A percentile compares a stretch with the other conserved stretches of the same genome.
phyloP scores from a whole-genome alignment of 1,140 invertebrate species.

The Pachypeltis micranthus region DNA sequence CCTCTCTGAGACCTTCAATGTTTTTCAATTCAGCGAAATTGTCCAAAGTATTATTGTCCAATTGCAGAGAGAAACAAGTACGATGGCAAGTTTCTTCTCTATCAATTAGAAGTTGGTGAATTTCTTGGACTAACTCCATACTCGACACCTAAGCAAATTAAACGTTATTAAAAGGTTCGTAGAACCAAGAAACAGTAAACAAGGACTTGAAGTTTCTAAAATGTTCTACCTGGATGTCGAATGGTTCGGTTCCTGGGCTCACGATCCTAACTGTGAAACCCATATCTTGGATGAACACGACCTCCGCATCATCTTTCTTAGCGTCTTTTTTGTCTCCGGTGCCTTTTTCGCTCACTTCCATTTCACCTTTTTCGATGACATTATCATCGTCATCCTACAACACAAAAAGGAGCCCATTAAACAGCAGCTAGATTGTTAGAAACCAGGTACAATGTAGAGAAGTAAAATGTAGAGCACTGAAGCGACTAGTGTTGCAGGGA shows the following conservation, averaged over 20 bases:
- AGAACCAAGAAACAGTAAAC: background rate
- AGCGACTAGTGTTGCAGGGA: no score
- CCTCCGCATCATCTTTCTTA: slow-evolving; percentile 56
- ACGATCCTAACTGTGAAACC: slow-evolving; percentile 87
- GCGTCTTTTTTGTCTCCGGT: slow-evolving; percentile 40
- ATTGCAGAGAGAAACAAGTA: slow-evolving; percentile 93
- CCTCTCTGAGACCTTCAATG: slow-evolving; percentile 89
- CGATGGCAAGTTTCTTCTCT: slow-evolving; percentile 94
- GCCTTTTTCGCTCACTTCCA: slow-evolving; percentile 40
- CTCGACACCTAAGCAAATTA: slow-evolving; percentile 65
- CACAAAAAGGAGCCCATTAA: no score
- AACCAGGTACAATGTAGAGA: no score
- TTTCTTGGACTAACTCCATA: slow-evolving; percentile 97
- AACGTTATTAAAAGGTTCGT: background rate
- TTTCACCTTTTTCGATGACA: slow-evolving; percentile 40
- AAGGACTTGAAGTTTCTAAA: no score
- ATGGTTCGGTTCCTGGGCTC: slow-evolving; percentile 73
- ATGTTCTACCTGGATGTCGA: slow-evolving; percentile 82
- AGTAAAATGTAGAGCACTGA: no score
- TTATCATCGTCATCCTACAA: slow-evolving; percentile 29
- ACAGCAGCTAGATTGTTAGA: no score
- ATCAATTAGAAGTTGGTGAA: slow-evolving; percentile 95
- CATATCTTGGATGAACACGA: slow-evolving; percentile 86
- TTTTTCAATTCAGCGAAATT: slow-evolving; percentile 97
- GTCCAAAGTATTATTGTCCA: slow-evolving; percentile 86